Evolutionary conservation across 2,113 vertebrate species (phyloP).

Genomic region (Semnornis frantzii): DNA sequence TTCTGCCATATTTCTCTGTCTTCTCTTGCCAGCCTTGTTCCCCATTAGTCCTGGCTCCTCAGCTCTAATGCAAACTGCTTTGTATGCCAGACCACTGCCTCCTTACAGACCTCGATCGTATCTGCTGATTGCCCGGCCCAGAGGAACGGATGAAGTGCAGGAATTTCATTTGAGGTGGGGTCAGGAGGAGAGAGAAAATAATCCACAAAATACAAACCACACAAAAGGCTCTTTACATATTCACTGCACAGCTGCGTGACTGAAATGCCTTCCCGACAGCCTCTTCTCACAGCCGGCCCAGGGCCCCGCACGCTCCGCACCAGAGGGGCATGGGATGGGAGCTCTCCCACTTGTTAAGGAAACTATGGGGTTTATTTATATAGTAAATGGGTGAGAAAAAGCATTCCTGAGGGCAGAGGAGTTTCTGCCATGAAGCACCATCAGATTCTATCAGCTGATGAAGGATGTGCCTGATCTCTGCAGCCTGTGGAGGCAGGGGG

Average conservation of each 20-base stretch:
- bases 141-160: constrained; percentile 23
- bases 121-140: constrained; percentile 57
- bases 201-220: constrained; percentile 29
- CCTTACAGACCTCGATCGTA: not conserved
- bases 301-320: not conserved
- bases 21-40: not conserved
- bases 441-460: not conserved
- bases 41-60: constrained; percentile 16
- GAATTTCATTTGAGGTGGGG: constrained; percentile 35
- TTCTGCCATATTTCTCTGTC: constrained; percentile 1
- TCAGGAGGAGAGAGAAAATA: constrained; percentile 47
- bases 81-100: constrained; percentile 19
- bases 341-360: not conserved
- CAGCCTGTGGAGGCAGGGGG: not conserved
- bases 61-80: not conserved
- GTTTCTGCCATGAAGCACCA: not conserved
- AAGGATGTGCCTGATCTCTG: not conserved
- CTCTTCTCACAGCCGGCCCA: not conserved
- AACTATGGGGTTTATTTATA: not conserved
- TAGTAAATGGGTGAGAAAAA: not conserved
- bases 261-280: not conserved
- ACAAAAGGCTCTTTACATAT: not conserved
- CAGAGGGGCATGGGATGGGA: not conserved
- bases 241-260: constrained; percentile 5
- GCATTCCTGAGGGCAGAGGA: not conserved